Evolutionary conservation across 2,113 vertebrate species (phyloP).

Genomic region (Tringa solitaria): DNA sequence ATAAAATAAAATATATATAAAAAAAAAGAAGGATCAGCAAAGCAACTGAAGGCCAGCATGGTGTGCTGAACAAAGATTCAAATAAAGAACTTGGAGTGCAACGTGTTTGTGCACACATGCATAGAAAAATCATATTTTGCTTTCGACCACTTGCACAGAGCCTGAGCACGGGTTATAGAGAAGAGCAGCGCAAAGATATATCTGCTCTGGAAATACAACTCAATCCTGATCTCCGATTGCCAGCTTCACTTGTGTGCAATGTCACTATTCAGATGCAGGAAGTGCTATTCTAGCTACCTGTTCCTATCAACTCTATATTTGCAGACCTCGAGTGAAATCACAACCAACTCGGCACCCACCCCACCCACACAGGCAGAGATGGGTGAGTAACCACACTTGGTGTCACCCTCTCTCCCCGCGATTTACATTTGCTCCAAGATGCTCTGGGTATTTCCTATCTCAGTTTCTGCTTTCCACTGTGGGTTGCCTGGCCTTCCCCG

Average conservation of each 20-base stretch:
- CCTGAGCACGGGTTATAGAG: rapidly evolving
- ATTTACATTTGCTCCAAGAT: neutral
- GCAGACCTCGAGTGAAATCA: neutral
- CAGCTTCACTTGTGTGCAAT: neutral
- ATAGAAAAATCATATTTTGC: neutral
- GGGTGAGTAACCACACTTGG: neutral
- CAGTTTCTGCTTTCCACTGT: slow-evolving; percentile 59
- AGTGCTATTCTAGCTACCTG: neutral
- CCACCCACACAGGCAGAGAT: neutral
- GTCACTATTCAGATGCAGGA: neutral
- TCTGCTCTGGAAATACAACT: neutral
- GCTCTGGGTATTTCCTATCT: slow-evolving; percentile 39
- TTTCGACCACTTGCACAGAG: neutral
- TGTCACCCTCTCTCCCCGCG: neutral
- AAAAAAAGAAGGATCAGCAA: neutral
- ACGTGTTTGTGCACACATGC: neutral
- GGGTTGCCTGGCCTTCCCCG: slow-evolving; percentile 21
- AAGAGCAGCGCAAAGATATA: neutral
- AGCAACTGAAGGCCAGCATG: neutral
- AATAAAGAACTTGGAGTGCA: neutral
- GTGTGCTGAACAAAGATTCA: neutral
- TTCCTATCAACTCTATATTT: neutral
- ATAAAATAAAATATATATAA: neutral
- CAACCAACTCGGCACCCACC: neutral
- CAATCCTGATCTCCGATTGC: neutral